Evolutionary conservation across 2,113 vertebrate genomes (phyloP).

Genomic region (Gobius niger): DNA sequence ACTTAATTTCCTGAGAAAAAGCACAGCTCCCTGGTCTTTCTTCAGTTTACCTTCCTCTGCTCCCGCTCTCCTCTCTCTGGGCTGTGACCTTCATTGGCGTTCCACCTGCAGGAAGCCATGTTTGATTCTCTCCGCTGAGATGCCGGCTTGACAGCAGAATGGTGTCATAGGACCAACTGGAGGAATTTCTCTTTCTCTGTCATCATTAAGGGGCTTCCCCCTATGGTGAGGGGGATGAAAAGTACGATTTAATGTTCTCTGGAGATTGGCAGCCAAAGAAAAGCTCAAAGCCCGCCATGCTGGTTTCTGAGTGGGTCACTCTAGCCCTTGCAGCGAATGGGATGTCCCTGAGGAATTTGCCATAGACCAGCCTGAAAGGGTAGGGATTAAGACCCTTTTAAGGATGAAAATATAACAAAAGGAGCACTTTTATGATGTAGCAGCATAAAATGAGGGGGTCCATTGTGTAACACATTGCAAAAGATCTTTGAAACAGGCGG

Average conservation of each 20-base stretch:
- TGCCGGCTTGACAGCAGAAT: conserved; percentile 81
- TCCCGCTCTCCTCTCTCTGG: conserved; percentile 63
- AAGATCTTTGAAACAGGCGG: conserved; percentile 87
- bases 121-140: conserved; percentile 84
- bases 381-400: conserved; percentile 93
- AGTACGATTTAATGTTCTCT: conserved; percentile 90
- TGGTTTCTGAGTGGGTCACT: conserved; percentile 86
- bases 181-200: conserved; percentile 90
- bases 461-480: conserved; percentile 90
- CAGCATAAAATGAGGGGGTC: conserved; percentile 93
- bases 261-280: conserved; percentile 82
- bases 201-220: conserved; percentile 87
- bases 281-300: conserved; percentile 81
- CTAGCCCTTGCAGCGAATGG: conserved; percentile 85
- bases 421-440: conserved; percentile 96
- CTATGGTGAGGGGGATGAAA: conserved; percentile 86
- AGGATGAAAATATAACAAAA: conserved; percentile 96
- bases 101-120: conserved; percentile 90
- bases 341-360: conserved; percentile 92
- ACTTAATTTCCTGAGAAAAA: conserved; percentile 86
- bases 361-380: conserved; percentile 86
- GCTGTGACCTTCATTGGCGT: conserved; percentile 82
- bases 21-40: conserved; percentile 64
- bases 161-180: conserved; percentile 82
- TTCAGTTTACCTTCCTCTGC: conserved; percentile 17